Base-by-base conservation (phyloP, 2,888 invertebrate species). In the Eupithecia vulgata region DNA sequence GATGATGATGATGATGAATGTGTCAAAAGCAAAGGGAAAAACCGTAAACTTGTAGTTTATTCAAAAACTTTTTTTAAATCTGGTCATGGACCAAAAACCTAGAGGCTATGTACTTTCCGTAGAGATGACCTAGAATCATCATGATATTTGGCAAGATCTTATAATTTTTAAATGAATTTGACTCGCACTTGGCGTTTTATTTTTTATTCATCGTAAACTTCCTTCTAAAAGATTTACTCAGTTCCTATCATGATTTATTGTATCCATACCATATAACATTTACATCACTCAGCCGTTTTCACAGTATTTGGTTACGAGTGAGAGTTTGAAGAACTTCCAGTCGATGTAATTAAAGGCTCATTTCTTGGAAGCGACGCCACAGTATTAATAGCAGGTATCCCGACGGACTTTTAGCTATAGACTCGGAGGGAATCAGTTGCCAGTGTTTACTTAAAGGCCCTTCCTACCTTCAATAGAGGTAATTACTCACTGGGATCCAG, bases 291-390 rank as follows among this genome's bases (percentile, higher is more conserved):
- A 64, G 64, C 62, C 37, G 34, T 61, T 35, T 37, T n/a, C 35
- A 35, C 59, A 59, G 30, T 62, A n/a, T 62, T 62, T 37, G n/a
- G n/a, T 35, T 62, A 62, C 34, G 35, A 37, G 37, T n/a, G 21
- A 12, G 12, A 64, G 37, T 21, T 34, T 8, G 5, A 64, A 21
- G 37, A 64, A 64, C n/a, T 64, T 64, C 10, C 64, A 15, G 30
- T 61, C 34, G 61, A 61, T 61, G 35, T 64, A 35, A 64, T 21
- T 5, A 5, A 40, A n/a, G 15, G 6, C n/a, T 37, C 35, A 13
- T 64, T 64, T 64, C 64, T 37, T 40, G 15, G 37, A 64, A 40
- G 3, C 48, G n/a, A 59, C 30, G 59, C 30, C 30, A 30, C 15
- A 59, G 12, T 30, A 30, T 59, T 13, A 59, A 59, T 30, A 59